Percentiles rank a stretch among this genome's conserved stretches.
These are phyloP conservation scores for Mustela lutreola DNA, from an alignment of 2,113 vertebrate species.

Conservation along the genomic window DNA sequence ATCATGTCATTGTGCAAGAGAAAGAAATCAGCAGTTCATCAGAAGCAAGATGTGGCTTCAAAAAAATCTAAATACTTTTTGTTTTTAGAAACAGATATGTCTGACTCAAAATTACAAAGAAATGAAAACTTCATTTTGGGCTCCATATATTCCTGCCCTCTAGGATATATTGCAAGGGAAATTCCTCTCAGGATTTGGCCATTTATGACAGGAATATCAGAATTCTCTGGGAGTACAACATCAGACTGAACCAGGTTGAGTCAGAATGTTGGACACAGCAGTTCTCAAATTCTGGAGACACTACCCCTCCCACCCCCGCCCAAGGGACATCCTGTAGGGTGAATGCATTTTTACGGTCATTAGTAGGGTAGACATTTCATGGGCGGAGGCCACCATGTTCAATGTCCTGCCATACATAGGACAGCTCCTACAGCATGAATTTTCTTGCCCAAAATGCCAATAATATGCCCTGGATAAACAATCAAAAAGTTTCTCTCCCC, in stretches of 20 bases:
- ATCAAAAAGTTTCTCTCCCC: neutral
- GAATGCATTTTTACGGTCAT: neutral
- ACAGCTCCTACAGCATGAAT: neutral
- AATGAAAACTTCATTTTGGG: neutral
- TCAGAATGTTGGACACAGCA: neutral
- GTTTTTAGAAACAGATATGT: conserved; percentile 3
- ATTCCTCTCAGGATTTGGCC: neutral
- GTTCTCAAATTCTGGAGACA: neutral
- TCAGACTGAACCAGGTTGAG: neutral
- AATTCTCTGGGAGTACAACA: neutral
- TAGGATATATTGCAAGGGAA: neutral
- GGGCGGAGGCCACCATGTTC: no score
- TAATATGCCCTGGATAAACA: neutral
- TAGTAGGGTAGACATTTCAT: neutral
- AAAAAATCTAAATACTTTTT: neutral
- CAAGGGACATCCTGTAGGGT: neutral
- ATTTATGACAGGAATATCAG: neutral
- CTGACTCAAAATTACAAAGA: conserved; percentile 40
- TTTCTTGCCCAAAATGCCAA: neutral
- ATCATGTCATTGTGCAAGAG: conserved; percentile 14
- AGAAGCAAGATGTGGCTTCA: neutral
- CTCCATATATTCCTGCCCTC: neutral
- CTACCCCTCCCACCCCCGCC: neutral
- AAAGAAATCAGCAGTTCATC: neutral
- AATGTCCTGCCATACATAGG: neutral